Conservation (phyloP, 2,113 vertebrate species). For the Forbesichthys papilliferus region DNA sequence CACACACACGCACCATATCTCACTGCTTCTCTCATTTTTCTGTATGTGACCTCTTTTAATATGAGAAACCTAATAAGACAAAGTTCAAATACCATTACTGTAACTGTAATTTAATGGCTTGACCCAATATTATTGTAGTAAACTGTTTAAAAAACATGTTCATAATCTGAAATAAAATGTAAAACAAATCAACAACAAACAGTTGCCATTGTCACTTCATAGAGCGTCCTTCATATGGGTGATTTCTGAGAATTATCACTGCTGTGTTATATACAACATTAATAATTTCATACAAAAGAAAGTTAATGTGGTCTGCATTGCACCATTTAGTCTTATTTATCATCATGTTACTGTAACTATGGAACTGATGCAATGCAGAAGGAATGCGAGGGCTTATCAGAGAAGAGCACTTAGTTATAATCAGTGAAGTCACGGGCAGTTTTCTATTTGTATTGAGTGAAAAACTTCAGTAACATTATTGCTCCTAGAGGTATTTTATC, state of each 20-base stretch:
- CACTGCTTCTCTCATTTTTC: background rate
- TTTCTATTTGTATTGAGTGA: background rate
- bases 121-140: slow-evolving; percentile 12
- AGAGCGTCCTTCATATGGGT: too few relatives aligned
- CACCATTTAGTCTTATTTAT: too few relatives aligned
- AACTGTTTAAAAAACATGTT: slow-evolving; percentile 7
- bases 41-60: background rate
- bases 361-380: too few relatives aligned
- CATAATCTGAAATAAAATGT: background rate
- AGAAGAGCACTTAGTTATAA: too few relatives aligned
- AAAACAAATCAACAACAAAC: slow-evolving; percentile 4
- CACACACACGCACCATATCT: background rate
- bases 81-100: slow-evolving; percentile 1
- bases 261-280: too few relatives aligned
- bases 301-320: too few relatives aligned
- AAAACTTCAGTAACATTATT: background rate
- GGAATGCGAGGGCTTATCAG: too few relatives aligned
- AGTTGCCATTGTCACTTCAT: too few relatives aligned
- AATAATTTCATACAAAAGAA: too few relatives aligned
- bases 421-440: too few relatives aligned
- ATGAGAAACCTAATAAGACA: slow-evolving; percentile 17
- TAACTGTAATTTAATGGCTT: slow-evolving; percentile 34
- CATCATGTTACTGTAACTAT: too few relatives aligned
- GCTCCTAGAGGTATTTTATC: background rate
- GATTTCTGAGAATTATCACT: too few relatives aligned